Base-by-base conservation (phyloP, 2,888 invertebrate genomes). In the Harpalus rubripes region DNA sequence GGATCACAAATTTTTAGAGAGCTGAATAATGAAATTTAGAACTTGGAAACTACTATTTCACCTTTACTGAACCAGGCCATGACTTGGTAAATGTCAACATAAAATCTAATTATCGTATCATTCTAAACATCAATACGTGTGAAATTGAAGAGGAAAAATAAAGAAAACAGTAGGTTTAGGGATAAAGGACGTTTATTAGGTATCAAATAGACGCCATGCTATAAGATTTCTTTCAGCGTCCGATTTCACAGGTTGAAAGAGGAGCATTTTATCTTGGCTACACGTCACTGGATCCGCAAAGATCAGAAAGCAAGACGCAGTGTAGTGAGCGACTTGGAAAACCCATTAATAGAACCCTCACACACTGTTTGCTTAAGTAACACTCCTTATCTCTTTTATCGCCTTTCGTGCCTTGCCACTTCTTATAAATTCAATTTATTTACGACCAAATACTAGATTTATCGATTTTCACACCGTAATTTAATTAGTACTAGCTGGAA, bases 271-370 rank as follows among this genome's bases (percentile, higher is more conserved):
- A 59, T 59, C 63, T 22, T 63, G 18, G 63, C 26, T 63, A 63
- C 63, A 63, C 63, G 63, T 63, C 63, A 63, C 63, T 63, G 63
- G 63, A 22, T 63, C 63, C 59, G 59, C 59, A 16, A 12, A 22
- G 63, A 18, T 22, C 63, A 63, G 22, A 22, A 59, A 5, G 59
- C 26, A 63, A 22, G 63, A 63, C 68, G 68, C 63, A 81, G 32
- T 82, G 82, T 82, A 39, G 58, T 32, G 72, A 18, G 72, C 39
- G 81, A 82, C 82, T 72, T 72, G 82, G 58, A 82, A 82, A 82
- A 72, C 56, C 82, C 82, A 82, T 82, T 82, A 82, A 82, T 82
- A 82, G 82, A 82, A 82, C 16, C 72, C 72, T 82, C 82, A 58
- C 82, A 58, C 59, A 82, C 82, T 82, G 72, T 82, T 82, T 82